Evolutionary conservation across 2,888 invertebrate genomes (phyloP).

Genomic region (Ctena decussata): DNA sequence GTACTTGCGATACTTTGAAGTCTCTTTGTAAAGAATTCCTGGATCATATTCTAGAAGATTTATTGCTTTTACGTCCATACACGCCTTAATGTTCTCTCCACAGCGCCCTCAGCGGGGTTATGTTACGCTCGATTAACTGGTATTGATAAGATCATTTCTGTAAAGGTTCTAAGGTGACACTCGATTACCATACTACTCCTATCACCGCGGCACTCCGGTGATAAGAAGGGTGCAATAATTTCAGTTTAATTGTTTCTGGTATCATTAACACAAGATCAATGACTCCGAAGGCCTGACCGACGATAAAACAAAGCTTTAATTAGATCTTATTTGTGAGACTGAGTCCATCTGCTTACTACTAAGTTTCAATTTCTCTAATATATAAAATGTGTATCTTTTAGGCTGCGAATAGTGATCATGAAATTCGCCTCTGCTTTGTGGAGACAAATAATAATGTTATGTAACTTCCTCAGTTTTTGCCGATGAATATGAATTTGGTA

Average conservation of each 20-base stretch:
- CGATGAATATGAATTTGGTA: too few relatives aligned
- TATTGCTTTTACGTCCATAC: background rate
- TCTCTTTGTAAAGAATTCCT: too few relatives aligned
- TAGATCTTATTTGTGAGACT: slow-evolving; percentile 28
- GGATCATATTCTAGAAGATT: too few relatives aligned
- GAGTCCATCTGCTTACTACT: slow-evolving; percentile 45
- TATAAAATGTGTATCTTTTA: too few relatives aligned
- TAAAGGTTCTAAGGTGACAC: slow-evolving; percentile 66
- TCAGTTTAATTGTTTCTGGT: slow-evolving; percentile 65
- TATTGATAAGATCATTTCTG: slow-evolving; percentile 38
- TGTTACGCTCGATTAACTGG: slow-evolving; percentile 63
- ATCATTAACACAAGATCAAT: slow-evolving; percentile 66
- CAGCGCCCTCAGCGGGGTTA: slow-evolving; percentile 13
- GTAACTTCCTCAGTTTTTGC: too few relatives aligned
- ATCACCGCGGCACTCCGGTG: slow-evolving; percentile 28
- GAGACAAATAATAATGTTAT: too few relatives aligned
- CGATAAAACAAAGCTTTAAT: slow-evolving; percentile 67
- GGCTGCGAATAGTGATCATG: too few relatives aligned
- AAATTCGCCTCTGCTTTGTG: too few relatives aligned
- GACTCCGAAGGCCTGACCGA: slow-evolving; percentile 50
- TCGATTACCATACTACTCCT: slow-evolving; percentile 43
- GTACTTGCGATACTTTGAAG: too few relatives aligned
- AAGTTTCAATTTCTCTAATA: too few relatives aligned
- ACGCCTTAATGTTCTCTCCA: background rate
- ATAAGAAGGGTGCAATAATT: slow-evolving; percentile 58